Evolutionary conservation across 2,888 invertebrate genomes (phyloP).

Genomic region (Sarcophaga variegata): DNA sequence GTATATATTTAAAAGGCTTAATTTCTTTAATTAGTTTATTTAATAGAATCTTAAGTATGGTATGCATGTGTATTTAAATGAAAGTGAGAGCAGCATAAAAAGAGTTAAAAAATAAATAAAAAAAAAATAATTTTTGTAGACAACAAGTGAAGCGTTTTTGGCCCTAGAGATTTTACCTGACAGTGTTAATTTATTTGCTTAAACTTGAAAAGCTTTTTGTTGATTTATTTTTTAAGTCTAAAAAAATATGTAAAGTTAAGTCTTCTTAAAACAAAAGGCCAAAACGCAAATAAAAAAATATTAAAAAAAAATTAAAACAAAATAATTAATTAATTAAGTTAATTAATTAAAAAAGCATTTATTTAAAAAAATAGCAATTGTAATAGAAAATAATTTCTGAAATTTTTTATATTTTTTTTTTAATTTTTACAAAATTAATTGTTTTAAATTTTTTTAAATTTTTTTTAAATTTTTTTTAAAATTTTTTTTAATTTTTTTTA

Average conservation of each 20-base stretch:
- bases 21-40: constrained; percentile 19
- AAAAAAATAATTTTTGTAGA: neutral
- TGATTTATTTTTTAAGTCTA: constrained; percentile 66
- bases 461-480: too few species aligned
- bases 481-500: neutral
- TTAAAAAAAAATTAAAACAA: neutral
- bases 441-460: too few species aligned
- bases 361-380: constrained; percentile 6
- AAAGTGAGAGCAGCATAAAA: neutral
- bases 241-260: constrained; percentile 53
- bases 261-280: constrained; percentile 32
- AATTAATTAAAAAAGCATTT: neutral
- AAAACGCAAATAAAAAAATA: constrained; percentile 38
- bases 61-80: neutral
- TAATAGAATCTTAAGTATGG: neutral
- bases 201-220: constrained; percentile 66
- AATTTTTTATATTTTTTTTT: too few species aligned
- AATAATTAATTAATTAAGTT: constrained; percentile 21
- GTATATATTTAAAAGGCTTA: constrained; percentile 60
- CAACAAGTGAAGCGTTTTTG: constrained; percentile 40
- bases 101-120: neutral
- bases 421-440: too few species aligned
- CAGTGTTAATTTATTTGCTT: constrained; percentile 64
- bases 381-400: constrained; percentile 12
- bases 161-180: constrained; percentile 56